Conservation (phyloP, 2,888 invertebrate species). For the Ophraella communa region DNA sequence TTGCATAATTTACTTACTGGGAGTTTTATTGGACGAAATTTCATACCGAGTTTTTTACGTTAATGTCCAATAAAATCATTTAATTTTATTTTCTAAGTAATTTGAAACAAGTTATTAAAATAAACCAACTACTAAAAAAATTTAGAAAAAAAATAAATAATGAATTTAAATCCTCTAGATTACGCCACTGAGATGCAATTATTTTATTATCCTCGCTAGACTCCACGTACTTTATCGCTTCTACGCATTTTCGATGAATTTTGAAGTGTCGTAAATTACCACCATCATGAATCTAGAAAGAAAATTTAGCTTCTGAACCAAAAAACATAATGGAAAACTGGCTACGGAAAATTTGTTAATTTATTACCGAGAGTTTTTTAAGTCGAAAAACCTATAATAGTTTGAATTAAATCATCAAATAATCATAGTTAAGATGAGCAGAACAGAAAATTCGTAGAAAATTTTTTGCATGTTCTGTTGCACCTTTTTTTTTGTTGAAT, state of each 20-base stretch:
- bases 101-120: too few relatives aligned
- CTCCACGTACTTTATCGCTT: conserved; percentile 6
- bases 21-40: too few relatives aligned
- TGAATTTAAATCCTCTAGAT: background rate
- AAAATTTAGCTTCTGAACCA: conserved; percentile 12
- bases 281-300: conserved; percentile 8
- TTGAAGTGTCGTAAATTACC: conserved; percentile 21
- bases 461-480: too few relatives aligned
- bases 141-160: too few relatives aligned
- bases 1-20: too few relatives aligned
- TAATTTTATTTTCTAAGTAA: too few relatives aligned
- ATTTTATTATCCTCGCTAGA: background rate
- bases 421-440: too few relatives aligned
- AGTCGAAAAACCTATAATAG: background rate
- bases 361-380: conserved; percentile 15
- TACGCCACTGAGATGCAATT: conserved; percentile 1
- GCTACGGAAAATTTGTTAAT: conserved; percentile 17
- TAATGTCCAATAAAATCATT: too few relatives aligned
- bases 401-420: conserved; percentile 1
- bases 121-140: too few relatives aligned
- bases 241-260: conserved; percentile 12
- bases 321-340: conserved; percentile 15
- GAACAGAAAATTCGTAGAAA: too few relatives aligned
- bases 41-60: too few relatives aligned
- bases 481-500: too few relatives aligned